A percentile compares a stretch with the other conserved stretches of the same genome.
Conservation (phyloP, 1,140 invertebrate genomes). For the Eurytemora carolleeae region DNA sequence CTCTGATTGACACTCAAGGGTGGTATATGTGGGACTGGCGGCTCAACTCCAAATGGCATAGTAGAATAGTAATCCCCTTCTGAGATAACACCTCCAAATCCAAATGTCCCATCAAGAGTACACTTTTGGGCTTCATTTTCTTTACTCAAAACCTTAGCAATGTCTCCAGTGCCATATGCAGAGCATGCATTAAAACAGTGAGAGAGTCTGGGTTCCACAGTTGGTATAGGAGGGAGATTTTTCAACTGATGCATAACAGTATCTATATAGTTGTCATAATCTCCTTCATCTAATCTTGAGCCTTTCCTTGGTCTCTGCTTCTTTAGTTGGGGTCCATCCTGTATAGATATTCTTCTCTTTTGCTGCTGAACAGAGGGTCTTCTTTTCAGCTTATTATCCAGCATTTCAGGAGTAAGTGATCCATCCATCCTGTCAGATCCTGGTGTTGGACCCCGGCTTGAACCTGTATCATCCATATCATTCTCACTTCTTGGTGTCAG, state of each 20-base stretch:
- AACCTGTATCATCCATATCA: constrained; percentile 14
- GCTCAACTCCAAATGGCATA: constrained; percentile 53
- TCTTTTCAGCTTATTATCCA: constrained; percentile 23
- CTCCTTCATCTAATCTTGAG: constrained; percentile 57
- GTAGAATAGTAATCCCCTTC: constrained; percentile 57
- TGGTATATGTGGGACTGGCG: constrained; percentile 45
- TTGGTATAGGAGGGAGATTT: constrained; percentile 55
- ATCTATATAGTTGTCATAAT: constrained; percentile 74
- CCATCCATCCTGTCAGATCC: constrained; percentile 17
- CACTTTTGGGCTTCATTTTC: not conserved
- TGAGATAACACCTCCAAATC: constrained; percentile 43
- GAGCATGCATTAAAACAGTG: constrained; percentile 59
- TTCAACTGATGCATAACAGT: constrained; percentile 61
- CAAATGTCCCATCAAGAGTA: constrained; percentile 41
- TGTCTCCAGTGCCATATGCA: constrained; percentile 54
- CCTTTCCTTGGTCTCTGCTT: constrained; percentile 50
- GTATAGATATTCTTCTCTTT: constrained; percentile 12
- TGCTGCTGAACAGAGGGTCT: constrained; percentile 19
- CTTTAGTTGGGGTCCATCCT: constrained; percentile 34
- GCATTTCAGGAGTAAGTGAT: constrained; percentile 31
- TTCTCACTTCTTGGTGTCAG: constrained; percentile 12
- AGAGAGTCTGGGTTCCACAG: constrained; percentile 64
- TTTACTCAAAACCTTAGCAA: constrained; percentile 34
- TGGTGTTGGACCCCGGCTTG: constrained; percentile 18
- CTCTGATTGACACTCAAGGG: constrained; percentile 25